These are phyloP conservation scores for Tadarida brasiliensis DNA, from an alignment of 2,797 vertebrate genomes.

Conservation along the genomic window DNA sequence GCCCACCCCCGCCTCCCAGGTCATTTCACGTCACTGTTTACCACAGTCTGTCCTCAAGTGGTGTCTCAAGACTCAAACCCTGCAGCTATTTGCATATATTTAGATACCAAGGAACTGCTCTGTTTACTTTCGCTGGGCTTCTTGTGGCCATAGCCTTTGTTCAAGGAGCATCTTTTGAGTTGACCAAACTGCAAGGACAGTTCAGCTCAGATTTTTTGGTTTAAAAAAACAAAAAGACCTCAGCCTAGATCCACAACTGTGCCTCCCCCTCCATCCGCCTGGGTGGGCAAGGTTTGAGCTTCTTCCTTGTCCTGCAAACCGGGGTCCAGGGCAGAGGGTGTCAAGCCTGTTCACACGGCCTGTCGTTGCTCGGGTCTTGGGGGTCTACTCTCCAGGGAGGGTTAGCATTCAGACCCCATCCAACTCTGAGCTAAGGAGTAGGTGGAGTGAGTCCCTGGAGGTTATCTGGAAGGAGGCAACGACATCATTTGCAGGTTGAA, in stretches of 20 bases:
- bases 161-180: background rate
- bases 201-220: conserved; percentile 1
- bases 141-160: background rate
- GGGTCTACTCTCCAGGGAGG: background rate
- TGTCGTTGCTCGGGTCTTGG: background rate
- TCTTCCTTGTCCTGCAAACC: background rate
- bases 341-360: background rate
- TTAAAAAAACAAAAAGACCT: background rate
- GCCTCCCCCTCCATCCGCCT: background rate
- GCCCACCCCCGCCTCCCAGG: background rate
- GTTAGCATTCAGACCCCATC: background rate
- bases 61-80: background rate
- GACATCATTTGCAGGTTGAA: background rate
- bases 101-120: background rate
- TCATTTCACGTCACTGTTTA: background rate
- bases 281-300: background rate
- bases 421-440: background rate
- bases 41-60: background rate
- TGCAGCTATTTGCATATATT: background rate
- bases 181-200: conserved; percentile 9
- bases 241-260: background rate
- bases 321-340: background rate
- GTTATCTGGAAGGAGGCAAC: background rate
- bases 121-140: background rate
- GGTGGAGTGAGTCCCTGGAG: background rate